These are phyloP conservation scores for Xenops minutus DNA, from an alignment of 2,797 vertebrate genomes.

Conservation along the genomic window DNA sequence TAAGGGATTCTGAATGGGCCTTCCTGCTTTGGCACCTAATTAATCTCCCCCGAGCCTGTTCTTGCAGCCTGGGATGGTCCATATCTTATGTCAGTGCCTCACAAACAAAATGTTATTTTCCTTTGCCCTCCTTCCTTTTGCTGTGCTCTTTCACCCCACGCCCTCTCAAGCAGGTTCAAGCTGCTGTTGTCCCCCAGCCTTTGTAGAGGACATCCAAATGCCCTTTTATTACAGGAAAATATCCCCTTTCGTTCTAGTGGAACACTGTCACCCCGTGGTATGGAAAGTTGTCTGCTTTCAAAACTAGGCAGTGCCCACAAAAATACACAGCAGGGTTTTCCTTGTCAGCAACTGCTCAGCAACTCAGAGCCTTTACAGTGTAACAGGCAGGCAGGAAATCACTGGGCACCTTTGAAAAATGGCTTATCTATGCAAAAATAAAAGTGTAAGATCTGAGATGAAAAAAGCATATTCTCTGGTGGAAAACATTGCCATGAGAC, in stretches of 20 bases:
- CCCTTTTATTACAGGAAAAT: background rate
- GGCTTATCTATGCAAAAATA: background rate
- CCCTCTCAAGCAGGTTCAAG: background rate
- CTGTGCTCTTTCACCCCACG: background rate
- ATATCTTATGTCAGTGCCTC: background rate
- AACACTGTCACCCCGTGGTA: background rate
- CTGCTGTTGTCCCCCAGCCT: background rate
- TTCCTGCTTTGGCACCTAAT: conserved; percentile 70
- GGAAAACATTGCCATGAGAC: background rate
- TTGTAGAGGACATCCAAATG: background rate
- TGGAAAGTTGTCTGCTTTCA: background rate
- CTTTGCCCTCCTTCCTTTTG: background rate
- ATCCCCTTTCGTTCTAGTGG: background rate
- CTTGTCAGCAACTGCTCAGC: background rate
- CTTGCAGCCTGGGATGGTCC: conserved; percentile 37
- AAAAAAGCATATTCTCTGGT: background rate
- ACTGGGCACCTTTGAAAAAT: background rate
- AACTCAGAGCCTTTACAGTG: background rate
- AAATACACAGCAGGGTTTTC: background rate
- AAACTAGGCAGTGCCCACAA: background rate
- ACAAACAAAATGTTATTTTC: background rate
- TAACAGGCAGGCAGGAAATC: background rate
- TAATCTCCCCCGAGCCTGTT: conserved; percentile 71
- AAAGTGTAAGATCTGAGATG: background rate
- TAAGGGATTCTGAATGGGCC: conserved; percentile 54